phyloP scores from a whole-genome alignment of 2,888 invertebrate species.

The Didymodactylos carnosus region DNA sequence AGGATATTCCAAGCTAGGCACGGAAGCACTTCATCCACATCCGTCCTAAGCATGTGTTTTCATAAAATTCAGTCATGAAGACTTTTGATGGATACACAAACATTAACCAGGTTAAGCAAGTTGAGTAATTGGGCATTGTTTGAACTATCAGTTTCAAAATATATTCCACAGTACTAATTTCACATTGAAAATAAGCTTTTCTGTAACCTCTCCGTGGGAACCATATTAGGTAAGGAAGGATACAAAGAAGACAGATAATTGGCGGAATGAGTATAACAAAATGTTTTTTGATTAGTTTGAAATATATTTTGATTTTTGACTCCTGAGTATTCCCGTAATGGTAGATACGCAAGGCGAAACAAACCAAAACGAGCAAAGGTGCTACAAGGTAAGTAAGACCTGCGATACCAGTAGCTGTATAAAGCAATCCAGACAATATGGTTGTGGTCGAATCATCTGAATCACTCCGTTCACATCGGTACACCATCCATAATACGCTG shows the following conservation, averaged over 20 bases:
- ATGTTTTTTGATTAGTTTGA: neutral
- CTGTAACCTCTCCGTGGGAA: neutral
- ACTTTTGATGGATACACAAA: neutral
- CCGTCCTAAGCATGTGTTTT: too few species aligned
- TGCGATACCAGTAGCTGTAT: neutral
- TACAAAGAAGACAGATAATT: neutral
- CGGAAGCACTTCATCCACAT: too few species aligned
- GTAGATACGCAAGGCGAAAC: neutral
- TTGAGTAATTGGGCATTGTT: neutral
- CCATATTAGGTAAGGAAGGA: neutral
- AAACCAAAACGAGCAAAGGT: neutral
- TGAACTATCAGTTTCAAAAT: neutral
- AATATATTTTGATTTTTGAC: neutral
- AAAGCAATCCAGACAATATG: neutral
- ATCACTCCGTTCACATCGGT: too few species aligned
- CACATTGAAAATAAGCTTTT: neutral
- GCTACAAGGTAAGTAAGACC: neutral
- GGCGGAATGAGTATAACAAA: neutral
- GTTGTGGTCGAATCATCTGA: too few species aligned
- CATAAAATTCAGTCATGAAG: neutral
- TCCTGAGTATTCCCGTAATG: neutral
- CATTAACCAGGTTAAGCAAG: neutral
- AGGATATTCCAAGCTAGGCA: too few species aligned
- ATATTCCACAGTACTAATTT: neutral
- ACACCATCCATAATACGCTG: neutral